Base-by-base conservation (phyloP, 2,797 vertebrate genomes). In the Macrochelys suwanniensis region DNA sequence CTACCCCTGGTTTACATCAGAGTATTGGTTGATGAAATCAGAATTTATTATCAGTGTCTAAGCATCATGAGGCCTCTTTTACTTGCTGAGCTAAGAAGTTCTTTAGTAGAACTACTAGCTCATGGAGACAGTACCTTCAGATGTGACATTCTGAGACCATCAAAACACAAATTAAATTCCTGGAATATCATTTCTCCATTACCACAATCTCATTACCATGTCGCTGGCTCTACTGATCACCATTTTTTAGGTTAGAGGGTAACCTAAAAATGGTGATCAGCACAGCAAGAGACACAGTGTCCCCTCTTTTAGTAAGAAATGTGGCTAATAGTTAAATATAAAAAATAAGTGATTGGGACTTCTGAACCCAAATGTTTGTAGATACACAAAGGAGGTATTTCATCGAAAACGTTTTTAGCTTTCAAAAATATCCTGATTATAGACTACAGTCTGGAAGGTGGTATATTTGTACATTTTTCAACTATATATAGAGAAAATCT, bases 111-210 rank as follows among this genome's bases (percentile, higher is more conserved):
- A 80, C 95, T 25, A 82, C 21, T 21, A 68, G 77, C 5, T 88
- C 80, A 54, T 91, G 31, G 68, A 86, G 28, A 84, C 26, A 81
- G n/a, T 16, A 96, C 45, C 91, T 94, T 84, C 78, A 95, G 79
- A 94, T 84, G 80, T 77, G 81, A 95, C 26, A 21, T n/a, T 54
- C 10, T 23, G 88, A 77, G 87, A 94, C 93, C 85, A 87, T 81
- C 71, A 92, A 84, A 90, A 81, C 65, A 89, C 61, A 76, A 54
- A 88, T 49, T 21, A 31, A 87, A 95, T 94, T 92, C n/a, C 80
- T 89, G 68, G 21, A 59, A 85, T 76, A 84, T 88, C 85, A 50
- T 76, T 37, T 95, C 89, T 89, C 71, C 77, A 49, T 82, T 94
- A 82, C 65, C 33, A 61, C 33, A 86, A 71, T 42, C n/a, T 71